Evolutionary conservation across 2,888 invertebrate species (phyloP).

Genomic region (Globia sparganii): DNA sequence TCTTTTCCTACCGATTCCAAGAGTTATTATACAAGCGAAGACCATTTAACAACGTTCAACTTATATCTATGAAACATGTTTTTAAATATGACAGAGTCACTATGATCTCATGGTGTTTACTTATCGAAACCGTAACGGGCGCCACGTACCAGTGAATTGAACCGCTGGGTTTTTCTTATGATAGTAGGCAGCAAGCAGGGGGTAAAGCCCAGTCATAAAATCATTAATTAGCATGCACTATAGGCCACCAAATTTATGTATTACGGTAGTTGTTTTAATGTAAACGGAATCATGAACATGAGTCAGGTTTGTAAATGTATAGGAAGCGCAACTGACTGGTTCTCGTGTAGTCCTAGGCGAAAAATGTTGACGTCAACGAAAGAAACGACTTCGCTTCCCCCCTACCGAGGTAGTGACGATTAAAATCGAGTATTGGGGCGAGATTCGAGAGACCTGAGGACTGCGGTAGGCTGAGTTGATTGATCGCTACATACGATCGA

Average conservation of each 20-base stretch:
- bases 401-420: constrained; percentile 25
- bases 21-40: not conserved
- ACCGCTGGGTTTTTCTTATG: constrained; percentile 30
- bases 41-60: not conserved
- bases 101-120: constrained; percentile 33
- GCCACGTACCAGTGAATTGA: not conserved
- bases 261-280: not conserved
- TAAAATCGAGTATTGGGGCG: constrained; percentile 22
- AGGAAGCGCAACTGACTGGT: not conserved
- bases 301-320: not conserved
- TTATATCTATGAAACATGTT: constrained; percentile 3
- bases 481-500: constrained; percentile 53
- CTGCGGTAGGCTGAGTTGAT: constrained; percentile 47
- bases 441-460: constrained; percentile 35
- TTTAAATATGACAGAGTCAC: constrained; percentile 18
- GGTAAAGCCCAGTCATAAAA: not conserved
- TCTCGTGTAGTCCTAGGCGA: not conserved
- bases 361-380: constrained; percentile 15
- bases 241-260: not conserved
- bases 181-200: not conserved
- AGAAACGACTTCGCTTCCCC: not conserved
- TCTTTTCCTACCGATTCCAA: not conserved
- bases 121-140: constrained; percentile 11
- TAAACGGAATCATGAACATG: not conserved
- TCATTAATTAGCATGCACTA: not conserved